Percentiles rank a stretch among this genome's conserved stretches.
phyloP scores from a whole-genome alignment of 2,113 vertebrate species.

The Ciconia boyciana region DNA sequence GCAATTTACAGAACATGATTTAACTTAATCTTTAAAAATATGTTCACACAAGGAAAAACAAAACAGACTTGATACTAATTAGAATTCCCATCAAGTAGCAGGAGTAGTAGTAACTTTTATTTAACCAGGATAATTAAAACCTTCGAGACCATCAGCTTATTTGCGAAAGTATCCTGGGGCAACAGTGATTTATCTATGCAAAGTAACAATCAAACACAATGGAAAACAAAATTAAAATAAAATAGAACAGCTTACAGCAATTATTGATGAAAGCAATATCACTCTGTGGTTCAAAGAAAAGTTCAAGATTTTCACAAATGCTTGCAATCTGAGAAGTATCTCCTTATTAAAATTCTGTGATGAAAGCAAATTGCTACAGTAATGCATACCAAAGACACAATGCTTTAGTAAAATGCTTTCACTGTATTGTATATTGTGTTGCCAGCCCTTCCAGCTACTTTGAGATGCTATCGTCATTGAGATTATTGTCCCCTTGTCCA shows the following conservation, averaged over 20 bases:
- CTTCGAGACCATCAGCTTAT: constrained; percentile 47
- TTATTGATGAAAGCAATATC: constrained; percentile 40
- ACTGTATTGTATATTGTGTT: not conserved
- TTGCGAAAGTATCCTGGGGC: constrained; percentile 1
- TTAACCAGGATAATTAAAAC: constrained; percentile 64
- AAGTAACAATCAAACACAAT: not conserved
- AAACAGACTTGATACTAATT: constrained; percentile 19
- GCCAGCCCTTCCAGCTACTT: not conserved
- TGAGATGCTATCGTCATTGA: not conserved
- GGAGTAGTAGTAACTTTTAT: constrained; percentile 26
- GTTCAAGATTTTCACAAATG: not conserved
- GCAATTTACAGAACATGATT: constrained; percentile 5
- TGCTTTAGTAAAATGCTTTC: not conserved
- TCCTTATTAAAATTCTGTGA: not conserved
- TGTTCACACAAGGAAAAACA: not conserved
- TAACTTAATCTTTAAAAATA: not conserved
- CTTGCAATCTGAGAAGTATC: not conserved
- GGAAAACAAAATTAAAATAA: constrained; percentile 27
- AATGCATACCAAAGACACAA: not conserved
- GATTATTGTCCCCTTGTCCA: not conserved
- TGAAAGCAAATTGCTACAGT: not conserved
- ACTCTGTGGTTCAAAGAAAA: not conserved
- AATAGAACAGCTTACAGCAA: constrained; percentile 6
- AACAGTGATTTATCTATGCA: not conserved
- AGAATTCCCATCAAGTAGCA: constrained; percentile 32